phyloP scores from a whole-genome alignment of 2,888 invertebrate species.

The Eupithecia pulchellata region DNA sequence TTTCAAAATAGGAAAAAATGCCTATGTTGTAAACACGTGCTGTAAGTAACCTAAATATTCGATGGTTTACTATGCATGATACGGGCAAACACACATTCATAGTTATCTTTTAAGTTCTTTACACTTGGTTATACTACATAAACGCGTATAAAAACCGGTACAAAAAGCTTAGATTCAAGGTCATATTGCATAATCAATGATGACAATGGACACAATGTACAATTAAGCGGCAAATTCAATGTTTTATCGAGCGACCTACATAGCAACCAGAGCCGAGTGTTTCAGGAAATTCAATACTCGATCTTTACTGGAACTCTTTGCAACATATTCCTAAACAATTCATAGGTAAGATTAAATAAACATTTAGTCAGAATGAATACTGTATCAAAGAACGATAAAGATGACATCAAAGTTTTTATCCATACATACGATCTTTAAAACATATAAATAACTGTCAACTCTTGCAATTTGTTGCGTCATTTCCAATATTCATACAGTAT shows the following conservation, averaged over 20 bases:
- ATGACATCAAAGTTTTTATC: not conserved
- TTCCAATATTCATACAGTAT: slow-evolving; percentile 19
- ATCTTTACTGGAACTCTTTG: not conserved
- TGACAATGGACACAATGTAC: slow-evolving; percentile 25
- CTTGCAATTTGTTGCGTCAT: slow-evolving; percentile 3
- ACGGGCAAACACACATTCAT: not conserved
- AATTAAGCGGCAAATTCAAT: slow-evolving; percentile 30
- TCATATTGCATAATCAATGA: slow-evolving; percentile 6
- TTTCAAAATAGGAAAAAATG: not conserved
- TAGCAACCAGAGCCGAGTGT: not conserved
- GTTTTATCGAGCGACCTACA: slow-evolving; percentile 18
- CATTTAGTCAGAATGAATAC: not conserved
- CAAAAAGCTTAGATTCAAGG: slow-evolving; percentile 5
- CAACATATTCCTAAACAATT: not conserved
- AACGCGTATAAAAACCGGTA: not conserved
- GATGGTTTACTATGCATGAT: not conserved
- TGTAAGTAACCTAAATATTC: not conserved
- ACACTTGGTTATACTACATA: not conserved
- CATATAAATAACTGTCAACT: not conserved
- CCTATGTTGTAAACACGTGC: not conserved
- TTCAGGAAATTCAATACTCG: not conserved
- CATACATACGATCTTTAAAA: not conserved
- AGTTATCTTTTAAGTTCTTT: not conserved
- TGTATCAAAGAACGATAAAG: not conserved
- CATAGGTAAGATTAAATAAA: not conserved